Base-by-base conservation (phyloP, 2,113 vertebrate species). In the Lepus europaeus region DNA sequence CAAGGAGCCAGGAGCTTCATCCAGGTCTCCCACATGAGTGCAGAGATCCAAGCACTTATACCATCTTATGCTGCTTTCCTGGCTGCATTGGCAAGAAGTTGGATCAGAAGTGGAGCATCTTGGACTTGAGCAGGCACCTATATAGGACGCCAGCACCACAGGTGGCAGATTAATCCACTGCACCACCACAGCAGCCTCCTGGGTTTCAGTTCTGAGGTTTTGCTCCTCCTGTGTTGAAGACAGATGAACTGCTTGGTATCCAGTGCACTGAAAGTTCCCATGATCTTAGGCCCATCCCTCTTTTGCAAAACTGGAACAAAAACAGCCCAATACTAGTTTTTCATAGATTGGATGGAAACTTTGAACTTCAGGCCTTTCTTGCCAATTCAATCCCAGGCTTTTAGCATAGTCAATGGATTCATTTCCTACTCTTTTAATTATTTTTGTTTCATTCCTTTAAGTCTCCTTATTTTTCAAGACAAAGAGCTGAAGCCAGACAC, bases 361-460 rank as follows among this genome's bases (percentile, higher is more conserved):
- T 23, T 45, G 33, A 56, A 85, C 29, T 63, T 93, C 11, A 84
- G 36, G 61, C 14, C 66, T 87, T 81, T 82, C 80, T 85, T 74
- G 51, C 72, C 17, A 92, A 74, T 92, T 87, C 82, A 90, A 85
- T 90, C n/a, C 70, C 74, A 70, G 11, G 4, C 6, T 36, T 78
- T 92, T 91, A 91, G 87, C 31, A 92, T 86, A 94, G 91, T 78
- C 70, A 90, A 74, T 96, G 72, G 90, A 51, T 59, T 72, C 29
- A 91, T 85, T 93, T 96, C 49, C 66, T 76, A 87, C 19, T 90
- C 53, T 94, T 88, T 85, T 84, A 51, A 93, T 96, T 88, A 92
- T 84, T 93, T 92, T 61, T 72, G 72, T 56, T 49, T 93, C 51
- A 74, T 96, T 90, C 25, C 88, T 93, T 93, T 82, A 90, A 88